Percentiles rank a stretch among this genome's conserved stretches.
Conservation (phyloP, 2,113 vertebrate genomes). For the Campylomormyrus tamandua region DNA sequence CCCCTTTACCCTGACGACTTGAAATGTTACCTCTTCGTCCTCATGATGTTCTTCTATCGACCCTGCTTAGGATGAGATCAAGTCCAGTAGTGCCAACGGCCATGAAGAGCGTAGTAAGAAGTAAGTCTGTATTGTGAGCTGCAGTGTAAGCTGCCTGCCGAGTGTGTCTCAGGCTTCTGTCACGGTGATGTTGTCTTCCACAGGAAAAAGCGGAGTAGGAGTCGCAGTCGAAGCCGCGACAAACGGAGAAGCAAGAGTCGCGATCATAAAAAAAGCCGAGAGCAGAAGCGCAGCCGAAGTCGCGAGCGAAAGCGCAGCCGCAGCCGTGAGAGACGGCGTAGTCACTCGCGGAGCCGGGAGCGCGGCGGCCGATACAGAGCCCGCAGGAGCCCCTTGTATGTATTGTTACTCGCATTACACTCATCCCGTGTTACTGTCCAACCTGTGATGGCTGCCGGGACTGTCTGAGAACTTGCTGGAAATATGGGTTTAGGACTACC, state of each 20-base stretch:
- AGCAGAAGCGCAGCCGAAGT: slow-evolving; percentile 77
- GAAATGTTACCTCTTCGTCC: slow-evolving; percentile 88
- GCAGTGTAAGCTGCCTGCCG: neutral
- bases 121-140: slow-evolving; percentile 53
- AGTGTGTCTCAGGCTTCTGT: neutral
- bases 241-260: slow-evolving; percentile 78
- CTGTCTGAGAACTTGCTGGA: neutral
- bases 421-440: neutral
- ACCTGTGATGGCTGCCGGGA: neutral
- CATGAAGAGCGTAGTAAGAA: slow-evolving; percentile 89
- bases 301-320: slow-evolving; percentile 74
- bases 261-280: slow-evolving; percentile 75
- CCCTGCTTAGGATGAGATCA: slow-evolving; percentile 95
- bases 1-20: slow-evolving; percentile 84
- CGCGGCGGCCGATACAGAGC: slow-evolving; percentile 73
- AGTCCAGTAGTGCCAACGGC: slow-evolving; percentile 81
- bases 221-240: slow-evolving; percentile 78
- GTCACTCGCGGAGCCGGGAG: slow-evolving; percentile 74
- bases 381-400: slow-evolving; percentile 75
- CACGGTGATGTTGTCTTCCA: neutral
- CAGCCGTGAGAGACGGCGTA: slow-evolving; percentile 73
- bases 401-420: slow-evolving; percentile 28
- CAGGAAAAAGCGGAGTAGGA: slow-evolving; percentile 90
- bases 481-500: neutral
- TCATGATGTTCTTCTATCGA: slow-evolving; percentile 98